Conservation (phyloP, 2,888 invertebrate genomes). For the Scaptomyza caliginosa region DNA sequence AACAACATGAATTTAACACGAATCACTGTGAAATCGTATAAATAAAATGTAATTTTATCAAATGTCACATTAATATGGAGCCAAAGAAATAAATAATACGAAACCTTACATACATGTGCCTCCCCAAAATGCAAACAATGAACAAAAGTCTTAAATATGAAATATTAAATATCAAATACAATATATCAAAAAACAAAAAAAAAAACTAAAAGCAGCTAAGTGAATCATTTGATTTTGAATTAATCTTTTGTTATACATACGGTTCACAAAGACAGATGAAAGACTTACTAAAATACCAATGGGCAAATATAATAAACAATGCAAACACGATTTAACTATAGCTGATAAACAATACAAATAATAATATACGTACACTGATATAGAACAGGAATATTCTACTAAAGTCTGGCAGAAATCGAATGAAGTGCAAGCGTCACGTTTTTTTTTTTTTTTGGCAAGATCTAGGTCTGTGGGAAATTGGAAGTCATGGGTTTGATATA, state of each 20-base stretch:
- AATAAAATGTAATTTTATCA: constrained; percentile 30
- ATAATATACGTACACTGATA: constrained; percentile 50
- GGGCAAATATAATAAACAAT: constrained; percentile 13
- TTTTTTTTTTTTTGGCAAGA: constrained; percentile 17
- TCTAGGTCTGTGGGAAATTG: constrained; percentile 18
- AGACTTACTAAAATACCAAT: constrained; percentile 23
- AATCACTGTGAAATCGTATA: constrained; percentile 17
- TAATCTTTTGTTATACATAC: constrained; percentile 24
- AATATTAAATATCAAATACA: constrained; percentile 12
- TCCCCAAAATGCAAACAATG: constrained; percentile 46
- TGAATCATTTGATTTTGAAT: constrained; percentile 24
- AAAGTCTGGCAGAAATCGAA: constrained; percentile 46
- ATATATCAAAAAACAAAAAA: constrained; percentile 11
- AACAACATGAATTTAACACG: constrained; percentile 37
- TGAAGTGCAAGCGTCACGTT: constrained; percentile 22
- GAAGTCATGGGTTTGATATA: constrained; percentile 32
- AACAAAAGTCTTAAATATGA: constrained; percentile 46
- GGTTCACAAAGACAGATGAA: constrained; percentile 29
- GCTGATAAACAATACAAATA: constrained; percentile 29
- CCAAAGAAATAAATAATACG: constrained; percentile 36
- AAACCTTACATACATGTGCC: constrained; percentile 60
- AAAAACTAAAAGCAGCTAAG: constrained; percentile 3
- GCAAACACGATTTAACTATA: constrained; percentile 33
- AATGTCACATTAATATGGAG: constrained; percentile 38
- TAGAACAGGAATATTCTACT: constrained; percentile 39